These are phyloP conservation scores for Paramuricea clavata DNA, from an alignment of 92 coral and sea anemone species.

Conservation along the genomic window DNA sequence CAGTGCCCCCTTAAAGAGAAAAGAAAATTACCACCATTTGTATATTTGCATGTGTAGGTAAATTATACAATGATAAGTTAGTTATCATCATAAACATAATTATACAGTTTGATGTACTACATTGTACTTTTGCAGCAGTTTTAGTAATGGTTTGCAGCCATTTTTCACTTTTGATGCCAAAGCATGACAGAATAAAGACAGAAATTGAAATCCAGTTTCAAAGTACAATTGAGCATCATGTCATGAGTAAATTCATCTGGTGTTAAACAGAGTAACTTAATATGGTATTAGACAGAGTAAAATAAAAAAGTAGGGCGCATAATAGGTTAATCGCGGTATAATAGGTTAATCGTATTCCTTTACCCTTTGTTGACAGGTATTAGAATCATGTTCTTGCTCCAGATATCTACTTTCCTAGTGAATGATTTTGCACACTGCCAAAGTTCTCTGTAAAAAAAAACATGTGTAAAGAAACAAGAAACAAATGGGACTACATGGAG, in stretches of 20 bases:
- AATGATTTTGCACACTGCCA: slow-evolving; percentile 52
- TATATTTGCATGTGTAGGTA: too few species aligned
- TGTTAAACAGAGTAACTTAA: too few species aligned
- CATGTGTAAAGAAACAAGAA: neutral
- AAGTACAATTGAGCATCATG: neutral
- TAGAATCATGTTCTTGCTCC: slow-evolving; percentile 30
- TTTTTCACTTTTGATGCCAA: neutral
- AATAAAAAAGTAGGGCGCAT: too few species aligned
- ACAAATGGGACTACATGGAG: neutral
- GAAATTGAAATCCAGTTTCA: neutral
- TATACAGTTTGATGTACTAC: too few species aligned
- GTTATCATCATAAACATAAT: too few species aligned
- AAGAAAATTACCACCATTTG: too few species aligned
- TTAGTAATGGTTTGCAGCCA: too few species aligned
- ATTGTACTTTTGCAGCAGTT: too few species aligned
- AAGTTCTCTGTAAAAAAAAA: slow-evolving; percentile 25
- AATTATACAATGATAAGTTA: too few species aligned
- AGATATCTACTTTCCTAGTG: slow-evolving; percentile 40
- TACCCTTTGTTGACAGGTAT: slow-evolving; percentile 58
- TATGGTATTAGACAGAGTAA: too few species aligned
- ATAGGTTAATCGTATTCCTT: neutral
- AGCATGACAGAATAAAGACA: neutral
- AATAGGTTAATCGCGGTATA: neutral
- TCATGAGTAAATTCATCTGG: too few species aligned
- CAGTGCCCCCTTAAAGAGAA: too few species aligned